phyloP scores from a whole-genome alignment of 1,140 invertebrate species.

The Sycophila sp. region DNA sequence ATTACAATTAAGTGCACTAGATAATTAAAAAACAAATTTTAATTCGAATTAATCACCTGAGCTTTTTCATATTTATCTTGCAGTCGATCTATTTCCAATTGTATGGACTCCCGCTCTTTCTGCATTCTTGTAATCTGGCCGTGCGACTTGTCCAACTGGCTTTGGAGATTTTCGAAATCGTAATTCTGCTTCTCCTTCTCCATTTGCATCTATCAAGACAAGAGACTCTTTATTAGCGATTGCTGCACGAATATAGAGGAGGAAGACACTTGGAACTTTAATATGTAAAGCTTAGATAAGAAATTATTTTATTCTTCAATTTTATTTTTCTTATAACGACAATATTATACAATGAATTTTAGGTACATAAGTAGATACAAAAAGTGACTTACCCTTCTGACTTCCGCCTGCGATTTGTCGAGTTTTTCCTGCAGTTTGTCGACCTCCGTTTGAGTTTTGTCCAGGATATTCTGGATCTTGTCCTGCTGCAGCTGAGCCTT shows the following conservation, averaged over 20 bases:
- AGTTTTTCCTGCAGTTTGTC: constrained; percentile 88
- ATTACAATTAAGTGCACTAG: too few relatives aligned
- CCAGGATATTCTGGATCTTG: constrained; percentile 86
- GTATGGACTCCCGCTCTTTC: constrained; percentile 87
- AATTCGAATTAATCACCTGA: too few relatives aligned
- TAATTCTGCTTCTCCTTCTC: constrained; percentile 90
- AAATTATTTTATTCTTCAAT: too few relatives aligned
- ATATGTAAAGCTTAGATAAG: too few relatives aligned
- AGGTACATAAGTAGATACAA: neutral
- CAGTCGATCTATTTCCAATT: constrained; percentile 84
- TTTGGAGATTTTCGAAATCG: constrained; percentile 89
- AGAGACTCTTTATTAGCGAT: neutral
- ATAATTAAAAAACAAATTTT: too few relatives aligned
- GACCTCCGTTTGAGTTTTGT: constrained; percentile 90
- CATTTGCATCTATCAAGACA: constrained; percentile 77
- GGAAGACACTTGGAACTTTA: too few relatives aligned
- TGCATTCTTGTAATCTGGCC: constrained; percentile 86
- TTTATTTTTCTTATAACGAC: too few relatives aligned
- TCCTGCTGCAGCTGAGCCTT: constrained; percentile 91
- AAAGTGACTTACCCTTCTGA: constrained; percentile 74
- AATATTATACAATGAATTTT: too few relatives aligned
- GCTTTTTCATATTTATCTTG: constrained; percentile 90
- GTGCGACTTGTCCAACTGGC: constrained; percentile 88
- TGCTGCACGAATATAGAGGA: neutral
- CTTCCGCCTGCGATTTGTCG: constrained; percentile 83